phyloP scores from a whole-genome alignment of 1,140 invertebrate genomes.

The Delia radicum region DNA sequence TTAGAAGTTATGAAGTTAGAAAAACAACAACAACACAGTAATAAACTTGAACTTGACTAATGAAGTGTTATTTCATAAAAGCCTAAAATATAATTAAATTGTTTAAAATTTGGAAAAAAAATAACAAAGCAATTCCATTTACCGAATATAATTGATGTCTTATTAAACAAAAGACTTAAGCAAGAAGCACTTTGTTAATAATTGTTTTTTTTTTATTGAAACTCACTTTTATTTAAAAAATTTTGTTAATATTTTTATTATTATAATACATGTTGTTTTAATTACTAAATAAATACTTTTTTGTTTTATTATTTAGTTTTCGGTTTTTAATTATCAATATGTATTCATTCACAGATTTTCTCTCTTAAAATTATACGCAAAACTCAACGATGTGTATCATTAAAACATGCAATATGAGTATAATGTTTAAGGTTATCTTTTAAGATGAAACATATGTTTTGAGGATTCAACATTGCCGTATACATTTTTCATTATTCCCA shows the following conservation, averaged over 20 bases:
- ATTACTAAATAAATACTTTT: background rate
- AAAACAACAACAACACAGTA: no score
- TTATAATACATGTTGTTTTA: background rate
- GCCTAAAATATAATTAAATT: background rate
- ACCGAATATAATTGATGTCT: background rate
- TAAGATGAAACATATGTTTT: background rate
- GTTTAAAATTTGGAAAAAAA: no score
- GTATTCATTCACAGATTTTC: background rate
- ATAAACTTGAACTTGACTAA: background rate
- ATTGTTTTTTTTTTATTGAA: background rate
- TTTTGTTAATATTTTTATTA: background rate
- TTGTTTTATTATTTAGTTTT: background rate
- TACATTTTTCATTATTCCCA: no score
- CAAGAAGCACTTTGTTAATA: constrained; percentile 33
- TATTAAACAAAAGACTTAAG: constrained; percentile 39
- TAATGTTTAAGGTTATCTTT: background rate
- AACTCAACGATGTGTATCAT: background rate
- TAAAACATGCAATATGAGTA: background rate
- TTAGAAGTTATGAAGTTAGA: no score
- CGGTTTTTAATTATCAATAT: background rate
- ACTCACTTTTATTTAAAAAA: constrained; percentile 3
- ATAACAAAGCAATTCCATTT: no score
- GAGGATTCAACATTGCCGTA: no score
- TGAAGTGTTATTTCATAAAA: background rate
- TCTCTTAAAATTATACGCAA: background rate